Conservation (phyloP, 2,113 vertebrate genomes). For the Stigmatopora argus region DNA sequence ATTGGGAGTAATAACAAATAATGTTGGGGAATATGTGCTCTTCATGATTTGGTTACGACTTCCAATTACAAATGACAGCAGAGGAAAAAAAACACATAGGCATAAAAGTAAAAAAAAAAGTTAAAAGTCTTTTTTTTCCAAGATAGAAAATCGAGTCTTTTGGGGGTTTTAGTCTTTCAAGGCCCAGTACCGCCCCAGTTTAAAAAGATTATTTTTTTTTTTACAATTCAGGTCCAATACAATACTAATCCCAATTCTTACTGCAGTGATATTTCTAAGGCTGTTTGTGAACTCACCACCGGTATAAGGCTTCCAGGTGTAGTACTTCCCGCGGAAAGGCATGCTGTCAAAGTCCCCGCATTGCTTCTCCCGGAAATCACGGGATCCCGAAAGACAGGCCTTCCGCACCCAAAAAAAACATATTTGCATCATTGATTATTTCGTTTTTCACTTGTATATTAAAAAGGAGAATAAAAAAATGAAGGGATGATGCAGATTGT, state of each 20-base stretch:
- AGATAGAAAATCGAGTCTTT: too few species aligned
- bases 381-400: constrained; percentile 82
- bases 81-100: too few species aligned
- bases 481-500: background rate
- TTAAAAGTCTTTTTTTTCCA: too few species aligned
- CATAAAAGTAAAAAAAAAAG: too few species aligned
- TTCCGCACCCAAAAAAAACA: constrained; percentile 37
- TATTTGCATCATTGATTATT: background rate
- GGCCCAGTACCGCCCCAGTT: too few species aligned
- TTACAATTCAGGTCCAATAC: too few species aligned
- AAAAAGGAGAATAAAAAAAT: background rate
- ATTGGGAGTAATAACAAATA: too few species aligned
- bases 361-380: constrained; percentile 96
- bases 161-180: too few species aligned
- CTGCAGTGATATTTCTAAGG: background rate
- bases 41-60: too few species aligned
- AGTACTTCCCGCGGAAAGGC: constrained; percentile 96
- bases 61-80: too few species aligned
- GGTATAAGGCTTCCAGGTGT: constrained; percentile 99
- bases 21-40: too few species aligned
- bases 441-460: constrained; percentile 27
- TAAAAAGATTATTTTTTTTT: too few species aligned
- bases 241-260: background rate
- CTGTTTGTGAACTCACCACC: constrained; percentile 75
- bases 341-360: constrained; percentile 95